Base-by-base conservation (phyloP, 2,797 vertebrate genomes). In the Aplochiton taeniatus region DNA sequence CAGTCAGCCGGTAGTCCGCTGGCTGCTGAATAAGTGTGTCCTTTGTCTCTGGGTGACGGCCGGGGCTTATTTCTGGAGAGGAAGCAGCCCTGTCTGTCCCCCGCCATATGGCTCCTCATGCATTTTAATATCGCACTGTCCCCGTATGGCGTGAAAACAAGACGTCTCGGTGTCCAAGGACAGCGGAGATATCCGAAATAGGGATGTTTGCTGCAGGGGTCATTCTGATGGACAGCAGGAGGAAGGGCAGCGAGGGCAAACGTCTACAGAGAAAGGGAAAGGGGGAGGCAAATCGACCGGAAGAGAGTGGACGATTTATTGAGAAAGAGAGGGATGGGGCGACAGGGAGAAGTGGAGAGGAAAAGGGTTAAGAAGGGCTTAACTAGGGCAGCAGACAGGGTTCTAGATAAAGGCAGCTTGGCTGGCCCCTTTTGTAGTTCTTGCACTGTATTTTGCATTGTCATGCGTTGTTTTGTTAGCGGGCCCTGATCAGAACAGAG, bases 121-220 rank as follows among this genome's bases (percentile, higher is more conserved):
- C 84, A 90, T 88, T 87, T 89, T 87, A 86, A 89, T 87, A 76
- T 80, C 65, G 74, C 55, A 61, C 73, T 80, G 78, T 83, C 69
- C 73, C 47, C 45, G 58, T 45, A 31, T 11, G 16, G 79, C 43
- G 13, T 74, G 44, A 46, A 81, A 83, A 86, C 84, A 83, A 76
- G 66, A 75, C 74, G 61, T 60, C 49, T 45, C 67, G 64, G 51
- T 76, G 74, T 76, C 78, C 77, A 84, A 84, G 80, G 84, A 79
- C 82, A 80, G 70, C 59, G 68, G 70, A 76, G 63, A 44, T 20
- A 64, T 80, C 65, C 49, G 76, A 20, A 19, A 48, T 48, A 48
- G 47, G 47, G 47, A 48, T 11, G 14, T 48, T 12, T 12, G 11
- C 14, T 48, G 31, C 31, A 31, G 11, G 9, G 18, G 17, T 53